Conservation (phyloP, 2,888 invertebrate genomes). For the Aleiodes alternator region DNA sequence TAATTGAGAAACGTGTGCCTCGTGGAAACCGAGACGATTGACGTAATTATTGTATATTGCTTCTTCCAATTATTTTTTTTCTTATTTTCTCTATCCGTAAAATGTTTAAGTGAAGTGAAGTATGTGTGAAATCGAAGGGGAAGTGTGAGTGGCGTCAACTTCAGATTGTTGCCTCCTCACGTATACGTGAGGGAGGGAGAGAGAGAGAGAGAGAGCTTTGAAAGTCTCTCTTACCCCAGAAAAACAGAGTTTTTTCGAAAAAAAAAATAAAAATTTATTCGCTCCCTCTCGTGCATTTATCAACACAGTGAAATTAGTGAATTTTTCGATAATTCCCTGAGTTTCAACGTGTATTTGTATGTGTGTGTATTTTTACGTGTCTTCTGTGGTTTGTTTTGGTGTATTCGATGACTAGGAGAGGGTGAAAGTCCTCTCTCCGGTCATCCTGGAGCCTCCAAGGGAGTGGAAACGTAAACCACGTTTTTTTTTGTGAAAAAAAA, state of each 20-base stretch:
- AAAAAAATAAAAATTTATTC: too few species aligned
- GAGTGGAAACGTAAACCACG: constrained; percentile 44
- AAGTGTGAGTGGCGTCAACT: constrained; percentile 23
- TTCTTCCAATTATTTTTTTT: not conserved
- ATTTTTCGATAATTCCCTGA: not conserved
- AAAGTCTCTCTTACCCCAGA: too few species aligned
- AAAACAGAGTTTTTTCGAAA: too few species aligned
- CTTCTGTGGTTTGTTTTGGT: constrained; percentile 12
- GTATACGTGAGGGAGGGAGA: not conserved
- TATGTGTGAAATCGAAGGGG: constrained; percentile 9
- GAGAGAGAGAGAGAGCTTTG: too few species aligned
- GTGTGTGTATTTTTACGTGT: too few species aligned
- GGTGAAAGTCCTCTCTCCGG: not conserved
- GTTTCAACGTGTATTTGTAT: too few species aligned
- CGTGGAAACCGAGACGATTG: too few species aligned
- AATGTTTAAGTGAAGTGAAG: constrained; percentile 21
- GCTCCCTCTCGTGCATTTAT: too few species aligned
- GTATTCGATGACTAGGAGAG: constrained; percentile 1
- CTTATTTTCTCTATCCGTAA: not conserved
- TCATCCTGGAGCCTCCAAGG: constrained; percentile 38
- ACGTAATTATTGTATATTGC: too few species aligned
- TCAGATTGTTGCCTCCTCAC: not conserved
- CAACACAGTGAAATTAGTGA: too few species aligned
- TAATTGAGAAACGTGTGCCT: too few species aligned
- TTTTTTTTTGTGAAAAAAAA: constrained; percentile 7